Evolutionary conservation across 2,888 invertebrate species (phyloP).

Genomic region (Craniophora ligustri): DNA sequence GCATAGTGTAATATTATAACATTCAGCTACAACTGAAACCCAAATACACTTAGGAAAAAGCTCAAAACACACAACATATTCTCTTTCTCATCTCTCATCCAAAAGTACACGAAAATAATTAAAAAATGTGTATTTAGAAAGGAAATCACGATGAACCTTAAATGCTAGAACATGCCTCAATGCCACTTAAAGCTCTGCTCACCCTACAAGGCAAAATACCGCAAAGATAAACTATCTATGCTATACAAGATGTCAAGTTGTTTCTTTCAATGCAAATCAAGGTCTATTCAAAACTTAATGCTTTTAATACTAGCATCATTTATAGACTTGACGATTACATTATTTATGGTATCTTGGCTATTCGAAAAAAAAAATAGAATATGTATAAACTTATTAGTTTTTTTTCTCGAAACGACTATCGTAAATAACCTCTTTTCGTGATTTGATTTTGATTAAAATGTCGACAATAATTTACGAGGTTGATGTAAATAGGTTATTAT

Average conservation of each 20-base stretch:
- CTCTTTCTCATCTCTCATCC: too few relatives aligned
- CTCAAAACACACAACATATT: too few relatives aligned
- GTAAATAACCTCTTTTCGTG: conserved; percentile 25
- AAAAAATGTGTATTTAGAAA: too few relatives aligned
- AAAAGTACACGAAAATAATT: too few relatives aligned
- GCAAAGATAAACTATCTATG: conserved; percentile 29
- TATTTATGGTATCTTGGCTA: conserved; percentile 32
- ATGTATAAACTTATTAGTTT: conserved; percentile 5
- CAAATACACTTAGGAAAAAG: too few relatives aligned
- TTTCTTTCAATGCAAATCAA: conserved; percentile 52
- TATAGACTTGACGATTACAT: conserved; percentile 25
- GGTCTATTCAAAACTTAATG: conserved; percentile 35
- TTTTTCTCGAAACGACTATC: conserved; percentile 19
- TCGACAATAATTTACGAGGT: conserved; percentile 34
- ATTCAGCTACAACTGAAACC: too few relatives aligned
- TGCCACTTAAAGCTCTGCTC: conserved; percentile 21
- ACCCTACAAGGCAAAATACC: conserved; percentile 27
- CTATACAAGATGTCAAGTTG: conserved; percentile 39
- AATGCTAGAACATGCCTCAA: not conserved
- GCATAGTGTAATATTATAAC: too few relatives aligned
- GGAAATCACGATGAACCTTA: not conserved
- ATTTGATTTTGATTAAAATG: conserved; percentile 46
- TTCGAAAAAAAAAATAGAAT: conserved; percentile 28
- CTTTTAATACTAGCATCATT: conserved; percentile 30
- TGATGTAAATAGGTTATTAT: conserved; percentile 5